Conservation (phyloP, 2,888 invertebrate genomes). For the Platycheirus albimanus region DNA sequence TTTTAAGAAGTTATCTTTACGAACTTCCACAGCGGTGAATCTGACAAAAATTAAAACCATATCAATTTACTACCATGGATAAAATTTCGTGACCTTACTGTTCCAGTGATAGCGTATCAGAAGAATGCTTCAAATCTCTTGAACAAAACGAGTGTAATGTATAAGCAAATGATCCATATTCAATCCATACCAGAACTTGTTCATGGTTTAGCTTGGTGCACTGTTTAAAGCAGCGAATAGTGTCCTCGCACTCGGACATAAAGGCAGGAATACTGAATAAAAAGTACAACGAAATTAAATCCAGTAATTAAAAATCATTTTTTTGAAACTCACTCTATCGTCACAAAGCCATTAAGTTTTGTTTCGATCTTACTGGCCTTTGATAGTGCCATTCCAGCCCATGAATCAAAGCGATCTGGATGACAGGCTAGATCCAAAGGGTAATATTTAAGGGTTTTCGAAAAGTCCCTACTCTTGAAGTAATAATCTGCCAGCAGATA, state of each 20-base stretch:
- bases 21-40: slow-evolving; percentile 89
- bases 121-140: slow-evolving; percentile 91
- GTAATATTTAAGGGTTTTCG: slow-evolving; percentile 91
- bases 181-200: slow-evolving; percentile 92
- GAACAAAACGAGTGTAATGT: slow-evolving; percentile 95
- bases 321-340: slow-evolving; percentile 83
- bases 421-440: slow-evolving; percentile 92
- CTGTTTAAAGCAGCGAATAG: slow-evolving; percentile 91
- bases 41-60: slow-evolving; percentile 77
- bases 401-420: slow-evolving; percentile 92
- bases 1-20: slow-evolving; percentile 91
- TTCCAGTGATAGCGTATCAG: slow-evolving; percentile 89
- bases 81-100: slow-evolving; percentile 79
- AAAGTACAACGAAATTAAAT: too few relatives aligned
- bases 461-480: slow-evolving; percentile 92
- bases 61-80: background rate
- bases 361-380: slow-evolving; percentile 90
- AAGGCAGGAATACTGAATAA: slow-evolving; percentile 72
- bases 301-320: background rate
- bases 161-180: slow-evolving; percentile 95
- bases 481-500: slow-evolving; percentile 96
- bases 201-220: slow-evolving; percentile 90
- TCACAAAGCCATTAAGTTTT: slow-evolving; percentile 89
- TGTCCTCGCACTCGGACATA: slow-evolving; percentile 87
- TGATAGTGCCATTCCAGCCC: slow-evolving; percentile 95